phyloP scores from a whole-genome alignment of 1,140 invertebrate species.

The Formica exsecta region DNA sequence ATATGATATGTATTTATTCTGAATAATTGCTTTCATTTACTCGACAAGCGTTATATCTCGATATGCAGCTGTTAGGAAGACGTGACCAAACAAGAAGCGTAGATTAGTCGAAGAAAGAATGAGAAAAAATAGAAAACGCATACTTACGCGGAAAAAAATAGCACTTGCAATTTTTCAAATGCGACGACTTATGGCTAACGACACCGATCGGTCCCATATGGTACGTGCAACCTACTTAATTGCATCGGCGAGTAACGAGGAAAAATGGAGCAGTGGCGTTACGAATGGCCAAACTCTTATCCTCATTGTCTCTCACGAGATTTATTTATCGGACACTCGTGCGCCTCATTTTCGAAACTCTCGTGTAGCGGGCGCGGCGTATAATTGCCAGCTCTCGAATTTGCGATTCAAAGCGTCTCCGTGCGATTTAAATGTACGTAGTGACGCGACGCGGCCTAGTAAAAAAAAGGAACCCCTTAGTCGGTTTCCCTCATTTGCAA shows the following conservation, averaged over 20 bases:
- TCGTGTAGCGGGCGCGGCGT: too few species aligned
- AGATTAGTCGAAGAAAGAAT: slow-evolving; percentile 16
- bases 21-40: neutral
- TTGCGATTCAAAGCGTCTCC: slow-evolving; percentile 37
- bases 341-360: slow-evolving; percentile 30
- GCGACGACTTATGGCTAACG: slow-evolving; percentile 67
- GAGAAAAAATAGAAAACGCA: slow-evolving; percentile 38
- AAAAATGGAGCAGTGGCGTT: slow-evolving; percentile 74
- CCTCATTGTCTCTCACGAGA: slow-evolving; percentile 68
- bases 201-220: slow-evolving; percentile 63
- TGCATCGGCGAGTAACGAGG: slow-evolving; percentile 69
- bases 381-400: slow-evolving; percentile 30
- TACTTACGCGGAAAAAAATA: slow-evolving; percentile 31
- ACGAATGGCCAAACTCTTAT: slow-evolving; percentile 76
- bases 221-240: slow-evolving; percentile 77
- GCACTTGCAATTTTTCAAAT: slow-evolving; percentile 55
- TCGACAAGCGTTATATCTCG: neutral
- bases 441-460: neutral
- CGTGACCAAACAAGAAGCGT: slow-evolving; percentile 8
- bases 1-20: neutral
- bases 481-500: slow-evolving; percentile 32
- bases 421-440: slow-evolving; percentile 34
- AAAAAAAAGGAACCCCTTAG: neutral
- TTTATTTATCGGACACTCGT: slow-evolving; percentile 64
- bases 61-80: neutral